A percentile compares a stretch with the other conserved stretches of the same genome.
Conservation (phyloP, 2,797 vertebrate species). For the Allobates femoralis region DNA sequence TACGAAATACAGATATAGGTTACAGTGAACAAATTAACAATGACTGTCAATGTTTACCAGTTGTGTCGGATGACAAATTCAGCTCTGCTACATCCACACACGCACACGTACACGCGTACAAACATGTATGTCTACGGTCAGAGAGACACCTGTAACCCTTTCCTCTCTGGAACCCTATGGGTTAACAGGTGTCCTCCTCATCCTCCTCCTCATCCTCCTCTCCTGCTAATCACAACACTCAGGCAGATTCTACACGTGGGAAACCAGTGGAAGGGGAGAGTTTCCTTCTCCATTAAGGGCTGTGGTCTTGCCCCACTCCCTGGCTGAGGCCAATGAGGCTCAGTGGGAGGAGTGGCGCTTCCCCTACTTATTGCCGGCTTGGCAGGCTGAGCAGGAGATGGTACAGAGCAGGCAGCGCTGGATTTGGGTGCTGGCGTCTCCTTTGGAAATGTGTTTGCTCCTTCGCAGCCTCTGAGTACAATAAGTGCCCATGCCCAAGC, state of each 20-base stretch:
- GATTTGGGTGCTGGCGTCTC: background rate
- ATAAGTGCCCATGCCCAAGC: background rate
- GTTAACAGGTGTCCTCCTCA: background rate
- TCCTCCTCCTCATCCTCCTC: background rate
- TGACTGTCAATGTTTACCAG: background rate
- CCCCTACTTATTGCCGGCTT: constrained; percentile 66
- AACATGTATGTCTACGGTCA: too few species aligned
- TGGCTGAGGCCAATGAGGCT: background rate
- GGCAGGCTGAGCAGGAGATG: constrained; percentile 18
- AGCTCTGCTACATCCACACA: background rate
- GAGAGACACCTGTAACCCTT: background rate
- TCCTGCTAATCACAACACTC: constrained; percentile 25
- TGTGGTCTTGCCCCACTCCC: background rate
- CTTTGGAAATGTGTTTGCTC: constrained; percentile 22
- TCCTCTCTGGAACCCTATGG: background rate
- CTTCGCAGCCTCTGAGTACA: background rate
- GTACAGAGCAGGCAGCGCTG: constrained; percentile 13
- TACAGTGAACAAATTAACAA: too few species aligned
- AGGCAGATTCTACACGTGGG: constrained; percentile 55
- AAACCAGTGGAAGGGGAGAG: constrained; percentile 26
- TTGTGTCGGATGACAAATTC: background rate
- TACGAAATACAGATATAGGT: too few species aligned
- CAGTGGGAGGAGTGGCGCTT: constrained; percentile 55
- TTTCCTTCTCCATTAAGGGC: constrained; percentile 22
- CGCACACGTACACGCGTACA: too few species aligned